phyloP scores from a whole-genome alignment of 2,888 invertebrate species.

The Clusia tigrina region DNA sequence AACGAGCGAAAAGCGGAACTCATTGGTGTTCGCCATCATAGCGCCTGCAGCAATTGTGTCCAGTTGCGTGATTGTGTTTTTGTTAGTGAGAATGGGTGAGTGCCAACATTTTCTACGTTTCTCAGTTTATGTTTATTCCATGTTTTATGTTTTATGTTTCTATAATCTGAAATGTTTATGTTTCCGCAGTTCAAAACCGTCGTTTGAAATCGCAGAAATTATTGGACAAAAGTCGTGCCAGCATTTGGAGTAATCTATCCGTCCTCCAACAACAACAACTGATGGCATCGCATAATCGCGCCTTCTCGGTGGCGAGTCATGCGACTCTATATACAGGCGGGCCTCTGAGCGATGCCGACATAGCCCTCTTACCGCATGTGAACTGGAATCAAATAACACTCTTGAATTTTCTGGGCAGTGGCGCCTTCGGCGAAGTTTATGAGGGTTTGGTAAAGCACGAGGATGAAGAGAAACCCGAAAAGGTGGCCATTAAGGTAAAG shows the following conservation, averaged over 20 bases:
- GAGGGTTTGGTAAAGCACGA: constrained; percentile 85
- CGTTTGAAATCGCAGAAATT: constrained; percentile 76
- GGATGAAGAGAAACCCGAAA: constrained; percentile 71
- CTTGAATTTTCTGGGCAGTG: constrained; percentile 90
- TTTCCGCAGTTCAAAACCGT: constrained; percentile 69
- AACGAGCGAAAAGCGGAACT: constrained; percentile 58
- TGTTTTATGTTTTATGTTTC: background rate
- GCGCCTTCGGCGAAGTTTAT: constrained; percentile 97
- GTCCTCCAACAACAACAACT: constrained; percentile 70
- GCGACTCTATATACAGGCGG: constrained; percentile 80
- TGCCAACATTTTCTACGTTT: no score
- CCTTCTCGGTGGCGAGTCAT: constrained; percentile 77
- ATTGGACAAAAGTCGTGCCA: constrained; percentile 66
- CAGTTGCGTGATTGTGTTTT: constrained; percentile 54
- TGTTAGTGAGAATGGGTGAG: constrained; percentile 55
- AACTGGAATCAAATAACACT: constrained; percentile 85
- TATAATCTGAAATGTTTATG: background rate
- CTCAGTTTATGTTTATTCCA: background rate
- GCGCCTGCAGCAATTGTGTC: constrained; percentile 67
- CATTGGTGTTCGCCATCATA: constrained; percentile 71
- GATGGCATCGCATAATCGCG: constrained; percentile 71
- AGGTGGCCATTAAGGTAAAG: constrained; percentile 91
- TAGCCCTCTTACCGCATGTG: constrained; percentile 85
- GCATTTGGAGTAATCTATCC: constrained; percentile 83
- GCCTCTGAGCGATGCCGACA: constrained; percentile 77